Evolutionary conservation across 2,113 vertebrate species (phyloP), one percentile per base, ranked within the genome.

Genomic region (Perca schrenkii): DNA sequence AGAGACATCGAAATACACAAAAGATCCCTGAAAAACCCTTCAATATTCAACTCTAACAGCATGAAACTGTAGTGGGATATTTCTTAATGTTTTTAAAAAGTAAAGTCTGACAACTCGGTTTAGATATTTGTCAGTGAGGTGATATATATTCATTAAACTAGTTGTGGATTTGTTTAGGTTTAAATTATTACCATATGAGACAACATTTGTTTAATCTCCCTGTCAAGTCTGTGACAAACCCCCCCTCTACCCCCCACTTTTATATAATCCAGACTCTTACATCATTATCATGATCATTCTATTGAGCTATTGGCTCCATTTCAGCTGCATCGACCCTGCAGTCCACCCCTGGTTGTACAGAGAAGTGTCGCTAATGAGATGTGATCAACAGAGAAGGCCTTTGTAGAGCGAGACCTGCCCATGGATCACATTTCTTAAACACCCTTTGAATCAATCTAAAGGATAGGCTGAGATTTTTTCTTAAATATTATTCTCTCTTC

Each of bases 341-440:
- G 65, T 87, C 69, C 79, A 89, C 57, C 70, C 19, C 54, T 21
- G 47, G 71, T 80, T 82, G 81, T 84, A 69, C 36, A 60, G 54
- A 72, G 67, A 87, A 76, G 82, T 87, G 84, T 69, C 40, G 47
- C 81, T 93, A 92, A 94, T 92, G 79, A 90, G 68, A 77, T 72
- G 31, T 73, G 80, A 93, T 95, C 94, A 88, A 94, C 92, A 81
- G 57, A 79, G 54, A 79, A 86, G 88, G 73, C 31, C 69, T 86
- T 84, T 80, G 61, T 28, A 40, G 40, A 10, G 65, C 84, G 81
- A 89, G 69, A 80, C 75, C 83, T 81, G 68, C 50, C 15, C 22
- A n/a, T 76, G 28, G 72, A 85, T 90, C 74, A 47, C 69, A 36
- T 90, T 92, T 86, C 87, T 74, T 68, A 78, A 87, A 77, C 85